Conservation (phyloP, 2,888 invertebrate genomes). For the Chalcis sispes region DNA sequence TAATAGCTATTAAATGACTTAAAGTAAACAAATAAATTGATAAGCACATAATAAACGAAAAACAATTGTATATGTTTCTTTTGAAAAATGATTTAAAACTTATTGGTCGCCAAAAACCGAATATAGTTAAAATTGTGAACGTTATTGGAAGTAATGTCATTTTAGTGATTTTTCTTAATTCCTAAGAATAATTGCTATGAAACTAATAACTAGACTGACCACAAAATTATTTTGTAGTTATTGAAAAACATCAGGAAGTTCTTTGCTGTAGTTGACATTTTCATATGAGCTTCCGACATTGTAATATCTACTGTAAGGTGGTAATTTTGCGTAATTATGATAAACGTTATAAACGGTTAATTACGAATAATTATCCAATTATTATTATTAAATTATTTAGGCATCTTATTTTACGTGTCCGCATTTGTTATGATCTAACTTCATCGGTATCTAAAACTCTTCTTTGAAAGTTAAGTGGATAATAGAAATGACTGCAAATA, state of each 20-base stretch:
- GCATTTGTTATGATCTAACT: neutral
- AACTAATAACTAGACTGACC: neutral
- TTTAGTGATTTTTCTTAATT: neutral
- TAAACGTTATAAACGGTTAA: too few relatives aligned
- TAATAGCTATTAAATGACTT: slow-evolving; percentile 63
- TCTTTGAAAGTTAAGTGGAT: neutral
- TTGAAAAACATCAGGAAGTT: too few relatives aligned
- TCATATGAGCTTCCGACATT: too few relatives aligned
- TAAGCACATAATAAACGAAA: slow-evolving; percentile 56
- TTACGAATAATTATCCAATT: neutral
- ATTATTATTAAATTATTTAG: neutral
- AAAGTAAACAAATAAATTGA: slow-evolving; percentile 61
- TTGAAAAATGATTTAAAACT: slow-evolving; percentile 38
- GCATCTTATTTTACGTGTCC: neutral
- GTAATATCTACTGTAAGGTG: too few relatives aligned
- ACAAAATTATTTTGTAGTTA: too few relatives aligned
- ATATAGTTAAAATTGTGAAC: slow-evolving; percentile 57
- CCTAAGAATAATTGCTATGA: neutral
- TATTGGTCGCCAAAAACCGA: slow-evolving; percentile 61
- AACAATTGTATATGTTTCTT: slow-evolving; percentile 49
- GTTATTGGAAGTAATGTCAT: slow-evolving; percentile 57
- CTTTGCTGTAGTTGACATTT: too few relatives aligned
- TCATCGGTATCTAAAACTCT: too few relatives aligned
- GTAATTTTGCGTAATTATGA: too few relatives aligned
- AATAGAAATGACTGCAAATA: neutral